A percentile compares a stretch with the other conserved stretches of the same genome.
phyloP scores from a whole-genome alignment of 2,888 invertebrate species.

The Dinocampus coccinellae region DNA sequence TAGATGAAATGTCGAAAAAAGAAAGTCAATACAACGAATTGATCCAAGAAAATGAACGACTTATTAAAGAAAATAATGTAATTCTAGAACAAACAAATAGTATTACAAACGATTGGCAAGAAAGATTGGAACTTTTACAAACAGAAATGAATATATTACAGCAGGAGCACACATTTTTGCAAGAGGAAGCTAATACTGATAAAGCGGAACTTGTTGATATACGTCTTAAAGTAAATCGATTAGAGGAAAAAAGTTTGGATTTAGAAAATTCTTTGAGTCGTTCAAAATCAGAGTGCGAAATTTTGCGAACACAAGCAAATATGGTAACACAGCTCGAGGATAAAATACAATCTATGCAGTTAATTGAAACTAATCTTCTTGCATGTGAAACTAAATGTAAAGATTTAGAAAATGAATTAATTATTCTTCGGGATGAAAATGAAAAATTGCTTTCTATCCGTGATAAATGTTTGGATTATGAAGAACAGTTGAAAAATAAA shows the following conservation, averaged over 20 bases:
- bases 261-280: constrained; percentile 33
- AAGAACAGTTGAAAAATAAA: constrained; percentile 53
- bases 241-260: constrained; percentile 27
- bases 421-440: constrained; percentile 28
- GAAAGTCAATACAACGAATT: constrained; percentile 47
- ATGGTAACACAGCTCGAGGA: constrained; percentile 53
- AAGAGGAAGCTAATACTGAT: constrained; percentile 43
- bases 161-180: constrained; percentile 58
- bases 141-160: constrained; percentile 60
- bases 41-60: constrained; percentile 51
- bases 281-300: constrained; percentile 48
- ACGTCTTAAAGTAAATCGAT: constrained; percentile 21
- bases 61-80: constrained; percentile 55
- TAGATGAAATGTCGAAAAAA: constrained; percentile 51
- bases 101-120: constrained; percentile 59
- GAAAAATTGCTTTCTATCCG: constrained; percentile 35
- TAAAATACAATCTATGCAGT: constrained; percentile 23
- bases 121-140: constrained; percentile 62
- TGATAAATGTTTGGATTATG: constrained; percentile 45
- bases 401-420: constrained; percentile 36
- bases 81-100: constrained; percentile 58
- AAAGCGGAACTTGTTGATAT: constrained; percentile 36
- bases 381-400: constrained; percentile 11
- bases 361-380: constrained; percentile 49
- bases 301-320: constrained; percentile 49